Evolutionary conservation across 2,888 invertebrate species (phyloP), one percentile per base, ranked within the genome.

Genomic region (Silvanus unidentatus): DNA sequence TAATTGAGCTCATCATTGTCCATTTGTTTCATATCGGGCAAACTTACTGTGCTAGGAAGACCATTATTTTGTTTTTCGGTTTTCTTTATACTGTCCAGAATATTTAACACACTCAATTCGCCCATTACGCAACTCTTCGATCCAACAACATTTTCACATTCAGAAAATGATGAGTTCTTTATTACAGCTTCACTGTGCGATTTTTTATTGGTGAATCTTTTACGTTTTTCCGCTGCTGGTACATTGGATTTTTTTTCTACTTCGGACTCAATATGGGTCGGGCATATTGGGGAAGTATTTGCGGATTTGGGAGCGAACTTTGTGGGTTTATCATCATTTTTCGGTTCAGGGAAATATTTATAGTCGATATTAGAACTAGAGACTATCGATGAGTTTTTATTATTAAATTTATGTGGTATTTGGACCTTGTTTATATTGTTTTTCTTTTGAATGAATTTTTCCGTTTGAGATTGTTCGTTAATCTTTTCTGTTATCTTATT

Each of bases 201-300:
- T n/a, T 37, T 37, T 4, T 37, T 13, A 16, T 13, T 37, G 11
- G 43, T 15, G 13, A 55, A 48, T 2, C 53, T 46, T 48, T 56
- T 56, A 40, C 62, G 49, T 47, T 49, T 57, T 43, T 60, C 55
- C 6, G 49, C 49, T 35, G 58, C 44, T 1, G 53, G 45, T 36
- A 54, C 32, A 11, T 15, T 42, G 12, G 12, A 27, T 8, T 41
- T 41, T 39, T 45, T 52, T n/a, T n/a, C n/a, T 50, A 63, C 64
- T 63, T 63, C 64, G 37, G 57, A 47, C 39, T 42, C 65, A 60
- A 64, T 62, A 62, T 63, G 62, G 6, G 53, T 46, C 16, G 43
- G 39, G 49, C 63, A 64, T 62, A 65, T 60, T 60, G 64, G 56
- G 53, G 64, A 63, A 66, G 60, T 59, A 52, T 27, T 42, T 45